A percentile compares a stretch with the other conserved stretches of the same genome.
Evolutionary conservation across 2,797 vertebrate species (phyloP).

Genomic region (Coranthus polyacanthus): DNA sequence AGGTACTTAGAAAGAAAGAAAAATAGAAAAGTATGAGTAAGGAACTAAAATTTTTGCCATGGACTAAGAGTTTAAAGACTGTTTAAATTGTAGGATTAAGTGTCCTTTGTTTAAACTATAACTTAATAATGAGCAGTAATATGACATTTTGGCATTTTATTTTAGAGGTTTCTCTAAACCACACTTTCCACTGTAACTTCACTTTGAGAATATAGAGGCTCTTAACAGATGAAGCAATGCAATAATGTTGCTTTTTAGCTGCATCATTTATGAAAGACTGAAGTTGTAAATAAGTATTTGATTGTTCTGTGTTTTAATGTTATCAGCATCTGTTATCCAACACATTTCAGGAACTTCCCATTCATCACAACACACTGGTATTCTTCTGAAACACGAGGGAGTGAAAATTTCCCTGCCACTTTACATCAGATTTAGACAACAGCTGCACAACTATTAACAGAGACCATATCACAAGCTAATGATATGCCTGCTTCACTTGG

Average conservation of each 20-base stretch:
- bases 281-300: conserved; percentile 4
- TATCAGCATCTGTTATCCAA: neutral
- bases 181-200: no score
- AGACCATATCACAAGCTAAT: conserved; percentile 44
- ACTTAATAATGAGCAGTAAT: no score
- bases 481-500: conserved; percentile 35
- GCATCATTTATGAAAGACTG: neutral
- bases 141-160: no score
- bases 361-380: neutral
- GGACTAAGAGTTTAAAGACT: no score
- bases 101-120: no score
- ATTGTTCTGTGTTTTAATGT: no score
- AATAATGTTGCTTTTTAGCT: neutral
- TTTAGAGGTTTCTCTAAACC: no score
- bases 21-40: no score
- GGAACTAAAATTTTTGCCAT: no score
- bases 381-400: conserved; percentile 3
- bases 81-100: no score
- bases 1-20: no score
- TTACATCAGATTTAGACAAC: conserved; percentile 43
- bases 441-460: conserved; percentile 43
- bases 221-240: neutral
- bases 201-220: no score
- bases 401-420: conserved; percentile 1
- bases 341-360: neutral